Evolutionary conservation across 2,797 vertebrate species (phyloP), one percentile per base, ranked within the genome.

Genomic region (Megalops cyprinoides): DNA sequence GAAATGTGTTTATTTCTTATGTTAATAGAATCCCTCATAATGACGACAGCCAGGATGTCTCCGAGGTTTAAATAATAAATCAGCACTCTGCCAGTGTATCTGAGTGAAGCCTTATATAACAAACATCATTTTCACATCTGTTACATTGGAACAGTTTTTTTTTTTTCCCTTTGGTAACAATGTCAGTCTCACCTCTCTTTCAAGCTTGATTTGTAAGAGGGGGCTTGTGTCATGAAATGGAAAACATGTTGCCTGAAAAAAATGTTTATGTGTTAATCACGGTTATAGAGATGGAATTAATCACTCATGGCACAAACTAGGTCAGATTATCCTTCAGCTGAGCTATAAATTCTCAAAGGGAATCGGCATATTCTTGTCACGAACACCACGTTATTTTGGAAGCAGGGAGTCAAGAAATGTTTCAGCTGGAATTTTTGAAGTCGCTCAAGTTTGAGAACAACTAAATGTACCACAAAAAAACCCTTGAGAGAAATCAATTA

Each of bases 41-140:
- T 75, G 53, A 51, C 60, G 18, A 53, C 46, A 77, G 71, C 48
- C 48, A 48, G 44, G 80, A 77, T 77, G 69, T 73, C 31, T 62
- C 15, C 20, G 58, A 58, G 39, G 77, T 85, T 82, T 86, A 82
- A 85, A 85, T 85, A 80, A 86, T 83, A 85, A 82, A 87, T 83
- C 23, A 75, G 79, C 48, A 25, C 62, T 81, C 67, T 39, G 76
- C 80, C 56, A 18, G 75, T 55, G 34, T 62, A 81, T 84, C 74
- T 55, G 53, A 48, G 55, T 39, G 77, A 81, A 77, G 48, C 42
- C 18, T 82, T 79, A 58, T 73, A 69, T 53, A 74, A 78, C 37
- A 44, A 20, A 18, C 48, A 55, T 51, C 65, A 37, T 78, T 67
- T 31, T 15, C 20, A 60, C 48, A 44, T 84, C 62, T 79, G 60